A percentile compares a stretch with the other conserved stretches of the same genome.
Evolutionary conservation across 2,888 invertebrate genomes (phyloP).

Genomic region (Melitaea athalia): DNA sequence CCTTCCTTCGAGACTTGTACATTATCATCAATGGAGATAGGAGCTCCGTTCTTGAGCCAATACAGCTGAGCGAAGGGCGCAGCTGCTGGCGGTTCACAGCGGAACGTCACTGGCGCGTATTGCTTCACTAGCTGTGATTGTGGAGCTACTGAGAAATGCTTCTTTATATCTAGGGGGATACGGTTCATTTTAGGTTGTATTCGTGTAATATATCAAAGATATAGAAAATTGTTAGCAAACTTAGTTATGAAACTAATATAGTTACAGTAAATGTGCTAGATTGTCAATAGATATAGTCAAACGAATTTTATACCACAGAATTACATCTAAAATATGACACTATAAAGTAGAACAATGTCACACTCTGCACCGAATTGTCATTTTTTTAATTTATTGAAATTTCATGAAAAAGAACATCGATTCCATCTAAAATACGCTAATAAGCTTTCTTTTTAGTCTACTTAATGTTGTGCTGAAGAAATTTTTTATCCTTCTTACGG

Average conservation of each 20-base stretch:
- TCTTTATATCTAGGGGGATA: constrained; percentile 88
- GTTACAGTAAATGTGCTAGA: too few relatives aligned
- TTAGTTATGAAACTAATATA: too few relatives aligned
- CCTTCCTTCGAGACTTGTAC: constrained; percentile 92
- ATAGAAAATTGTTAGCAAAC: too few relatives aligned
- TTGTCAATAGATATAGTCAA: too few relatives aligned
- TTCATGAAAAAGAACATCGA: background rate
- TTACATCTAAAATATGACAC: too few relatives aligned
- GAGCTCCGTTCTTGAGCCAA: constrained; percentile 91
- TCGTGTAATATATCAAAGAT: background rate
- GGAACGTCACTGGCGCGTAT: constrained; percentile 91
- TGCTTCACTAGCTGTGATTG: constrained; percentile 91
- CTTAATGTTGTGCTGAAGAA: constrained; percentile 1
- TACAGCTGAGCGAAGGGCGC: constrained; percentile 93
- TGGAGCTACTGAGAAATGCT: constrained; percentile 94
- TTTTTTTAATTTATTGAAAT: too few relatives aligned
- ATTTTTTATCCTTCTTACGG: constrained; percentile 25
- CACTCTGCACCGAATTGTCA: too few relatives aligned
- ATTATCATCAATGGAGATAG: constrained; percentile 84
- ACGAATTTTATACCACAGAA: too few relatives aligned
- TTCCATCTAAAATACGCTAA: background rate
- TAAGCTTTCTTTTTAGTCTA: background rate
- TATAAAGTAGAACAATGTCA: too few relatives aligned
- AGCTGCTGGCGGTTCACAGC: constrained; percentile 94
- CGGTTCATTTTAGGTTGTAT: background rate